Evolutionary conservation across 2,113 vertebrate species (phyloP).

Genomic region (Herpetotheres cachinnans): DNA sequence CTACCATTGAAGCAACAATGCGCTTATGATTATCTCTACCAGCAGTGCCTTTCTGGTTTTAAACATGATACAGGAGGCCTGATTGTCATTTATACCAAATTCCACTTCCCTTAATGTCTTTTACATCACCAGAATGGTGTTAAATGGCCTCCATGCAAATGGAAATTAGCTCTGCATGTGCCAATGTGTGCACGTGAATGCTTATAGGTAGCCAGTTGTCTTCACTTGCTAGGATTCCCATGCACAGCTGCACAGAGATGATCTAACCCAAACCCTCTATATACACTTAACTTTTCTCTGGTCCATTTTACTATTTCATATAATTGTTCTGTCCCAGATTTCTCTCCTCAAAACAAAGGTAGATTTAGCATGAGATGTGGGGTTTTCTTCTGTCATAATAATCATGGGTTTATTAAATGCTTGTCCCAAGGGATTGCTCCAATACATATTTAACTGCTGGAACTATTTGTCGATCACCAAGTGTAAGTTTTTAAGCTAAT

Average conservation of each 20-base stretch:
- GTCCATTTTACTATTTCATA: neutral
- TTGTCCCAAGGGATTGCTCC: neutral
- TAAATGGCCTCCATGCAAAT: neutral
- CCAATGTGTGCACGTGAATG: fast-evolving
- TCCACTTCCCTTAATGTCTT: neutral
- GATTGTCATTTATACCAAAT: neutral
- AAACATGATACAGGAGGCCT: neutral
- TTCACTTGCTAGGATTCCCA: neutral
- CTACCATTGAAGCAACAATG: neutral
- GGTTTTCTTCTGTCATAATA: neutral
- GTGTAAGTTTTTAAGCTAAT: slow-evolving; percentile 4
- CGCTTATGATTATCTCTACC: neutral
- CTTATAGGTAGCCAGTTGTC: neutral
- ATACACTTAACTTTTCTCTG: neutral
- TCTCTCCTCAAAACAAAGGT: neutral
- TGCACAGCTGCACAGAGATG: neutral
- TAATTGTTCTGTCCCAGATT: neutral
- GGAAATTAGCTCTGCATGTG: neutral
- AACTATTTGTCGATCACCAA: neutral
- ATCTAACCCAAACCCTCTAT: neutral
- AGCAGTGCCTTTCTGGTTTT: neutral
- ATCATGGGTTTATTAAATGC: neutral
- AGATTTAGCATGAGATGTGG: neutral
- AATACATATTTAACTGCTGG: neutral
- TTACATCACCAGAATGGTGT: neutral